These are phyloP conservation scores for Tetranychus truncatus DNA, from an alignment of 2,888 invertebrate genomes.

Conservation along the genomic window DNA sequence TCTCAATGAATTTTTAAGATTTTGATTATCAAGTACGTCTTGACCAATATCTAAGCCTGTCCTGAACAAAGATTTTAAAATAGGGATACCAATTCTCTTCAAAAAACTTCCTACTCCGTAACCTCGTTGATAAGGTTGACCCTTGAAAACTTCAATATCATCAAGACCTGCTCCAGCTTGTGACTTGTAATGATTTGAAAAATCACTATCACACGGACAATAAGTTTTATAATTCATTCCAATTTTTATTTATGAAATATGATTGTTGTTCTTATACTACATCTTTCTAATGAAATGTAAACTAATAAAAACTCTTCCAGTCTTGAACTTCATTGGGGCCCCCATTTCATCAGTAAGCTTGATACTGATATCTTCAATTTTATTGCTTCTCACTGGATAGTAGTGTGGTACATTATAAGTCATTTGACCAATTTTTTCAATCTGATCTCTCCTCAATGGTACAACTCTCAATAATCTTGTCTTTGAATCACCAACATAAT, in stretches of 20 bases:
- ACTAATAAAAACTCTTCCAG: neutral
- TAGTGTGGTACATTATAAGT: neutral
- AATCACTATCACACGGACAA: neutral
- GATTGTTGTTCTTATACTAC: neutral
- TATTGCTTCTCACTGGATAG: neutral
- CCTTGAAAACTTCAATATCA: constrained; percentile 2
- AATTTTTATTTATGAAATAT: neutral
- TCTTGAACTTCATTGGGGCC: neutral
- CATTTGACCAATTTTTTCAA: neutral
- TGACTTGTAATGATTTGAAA: neutral
- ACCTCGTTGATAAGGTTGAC: constrained; percentile 11
- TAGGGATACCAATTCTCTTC: neutral
- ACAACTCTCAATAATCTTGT: constrained; percentile 7
- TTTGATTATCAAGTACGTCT: neutral
- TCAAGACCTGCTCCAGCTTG: constrained; percentile 11
- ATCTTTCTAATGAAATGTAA: neutral
- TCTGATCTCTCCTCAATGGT: neutral
- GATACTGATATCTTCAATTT: neutral
- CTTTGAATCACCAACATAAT: neutral
- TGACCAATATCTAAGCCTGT: neutral
- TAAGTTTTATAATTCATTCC: neutral
- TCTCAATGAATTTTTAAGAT: neutral
- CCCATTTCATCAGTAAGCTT: neutral
- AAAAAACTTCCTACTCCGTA: constrained; percentile 4
- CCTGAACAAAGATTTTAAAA: neutral